Conservation (phyloP, 2,797 vertebrate genomes). For the Anolis apletophallus region DNA sequence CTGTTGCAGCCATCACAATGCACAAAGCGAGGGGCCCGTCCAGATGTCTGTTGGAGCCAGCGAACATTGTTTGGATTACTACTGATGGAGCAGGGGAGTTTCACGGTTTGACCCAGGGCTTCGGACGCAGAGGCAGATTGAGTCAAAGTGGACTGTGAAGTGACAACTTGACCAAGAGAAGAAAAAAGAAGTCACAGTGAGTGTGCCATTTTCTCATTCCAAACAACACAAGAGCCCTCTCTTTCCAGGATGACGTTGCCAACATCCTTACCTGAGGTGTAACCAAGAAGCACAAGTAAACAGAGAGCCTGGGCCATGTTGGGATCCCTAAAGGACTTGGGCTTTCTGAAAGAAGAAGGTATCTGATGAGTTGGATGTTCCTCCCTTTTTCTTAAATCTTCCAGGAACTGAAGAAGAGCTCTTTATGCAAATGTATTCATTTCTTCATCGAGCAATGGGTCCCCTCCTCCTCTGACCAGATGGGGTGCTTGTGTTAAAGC, state of each 20-base stretch:
- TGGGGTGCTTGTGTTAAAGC: no score
- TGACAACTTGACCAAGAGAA: background rate
- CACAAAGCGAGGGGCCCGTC: background rate
- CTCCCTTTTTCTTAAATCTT: fast-evolving
- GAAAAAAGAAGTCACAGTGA: no score
- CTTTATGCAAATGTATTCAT: background rate
- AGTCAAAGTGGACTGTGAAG: background rate
- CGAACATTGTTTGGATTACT: fast-evolving
- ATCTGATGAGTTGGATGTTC: background rate
- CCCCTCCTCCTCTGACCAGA: background rate
- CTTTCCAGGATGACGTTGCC: background rate
- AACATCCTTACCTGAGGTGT: background rate
- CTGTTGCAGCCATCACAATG: background rate
- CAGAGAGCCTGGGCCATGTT: background rate
- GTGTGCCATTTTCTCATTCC: no score
- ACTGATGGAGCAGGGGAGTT: slow-evolving; percentile 10
- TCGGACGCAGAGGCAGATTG: background rate
- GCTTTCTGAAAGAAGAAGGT: background rate
- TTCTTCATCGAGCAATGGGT: background rate
- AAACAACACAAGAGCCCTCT: no score
- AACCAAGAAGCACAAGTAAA: background rate
- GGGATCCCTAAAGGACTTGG: background rate
- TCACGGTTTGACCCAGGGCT: background rate
- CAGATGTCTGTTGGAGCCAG: slow-evolving; percentile 12
- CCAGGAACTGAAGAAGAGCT: background rate